phyloP scores from a whole-genome alignment of 2,888 invertebrate species.

The Orthosia incerta region DNA sequence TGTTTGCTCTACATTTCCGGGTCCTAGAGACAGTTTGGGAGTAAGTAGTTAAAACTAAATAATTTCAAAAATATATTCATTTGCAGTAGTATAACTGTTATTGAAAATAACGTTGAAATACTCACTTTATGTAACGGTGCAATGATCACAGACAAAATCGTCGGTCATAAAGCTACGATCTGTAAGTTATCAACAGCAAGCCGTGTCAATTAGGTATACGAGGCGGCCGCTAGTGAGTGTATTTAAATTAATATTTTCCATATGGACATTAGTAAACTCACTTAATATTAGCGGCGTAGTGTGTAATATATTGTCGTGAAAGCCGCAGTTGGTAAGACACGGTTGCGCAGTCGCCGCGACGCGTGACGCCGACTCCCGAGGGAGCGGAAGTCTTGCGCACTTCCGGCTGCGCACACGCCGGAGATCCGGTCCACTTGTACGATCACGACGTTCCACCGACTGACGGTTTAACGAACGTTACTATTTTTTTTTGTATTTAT shows the following conservation, averaged over 20 bases:
- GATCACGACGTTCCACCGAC: constrained; percentile 72
- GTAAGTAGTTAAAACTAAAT: too few relatives aligned
- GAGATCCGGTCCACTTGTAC: constrained; percentile 85
- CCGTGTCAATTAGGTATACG: constrained; percentile 5
- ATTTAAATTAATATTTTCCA: constrained; percentile 24
- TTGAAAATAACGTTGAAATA: not conserved
- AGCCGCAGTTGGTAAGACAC: constrained; percentile 78
- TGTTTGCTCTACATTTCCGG: constrained; percentile 6
- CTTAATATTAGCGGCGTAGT: constrained; percentile 54
- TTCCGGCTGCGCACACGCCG: constrained; percentile 85
- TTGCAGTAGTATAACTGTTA: not conserved
- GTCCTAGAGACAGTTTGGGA: not conserved
- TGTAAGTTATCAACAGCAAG: constrained; percentile 26
- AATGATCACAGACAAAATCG: not conserved
- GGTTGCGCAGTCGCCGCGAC: constrained; percentile 75
- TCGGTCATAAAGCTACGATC: constrained; percentile 7
- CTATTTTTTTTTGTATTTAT: constrained; percentile 24
- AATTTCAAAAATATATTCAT: not conserved
- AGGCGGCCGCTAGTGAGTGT: constrained; percentile 14
- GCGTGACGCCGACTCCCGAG: constrained; percentile 86
- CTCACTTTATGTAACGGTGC: not conserved
- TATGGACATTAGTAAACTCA: constrained; percentile 25
- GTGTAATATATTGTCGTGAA: constrained; percentile 72
- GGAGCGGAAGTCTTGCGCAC: constrained; percentile 90
- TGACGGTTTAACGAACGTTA: constrained; percentile 57